These are phyloP conservation scores for rat (Rattus norvegicus) DNA, from an alignment of 2,113 vertebrate genomes.

Conservation along the genomic window DNA sequence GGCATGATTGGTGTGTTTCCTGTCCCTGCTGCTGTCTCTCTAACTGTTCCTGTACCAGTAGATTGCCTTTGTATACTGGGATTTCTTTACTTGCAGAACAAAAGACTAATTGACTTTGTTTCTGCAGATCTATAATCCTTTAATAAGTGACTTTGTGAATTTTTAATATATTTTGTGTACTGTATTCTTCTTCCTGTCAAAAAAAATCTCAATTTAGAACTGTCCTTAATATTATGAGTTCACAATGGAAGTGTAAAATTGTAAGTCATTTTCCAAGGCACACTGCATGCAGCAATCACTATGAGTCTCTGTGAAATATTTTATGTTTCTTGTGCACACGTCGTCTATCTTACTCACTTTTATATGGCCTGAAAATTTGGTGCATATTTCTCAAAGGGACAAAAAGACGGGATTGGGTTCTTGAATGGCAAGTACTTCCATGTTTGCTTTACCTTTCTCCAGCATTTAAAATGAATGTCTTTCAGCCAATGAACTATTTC, in stretches of 20 bases:
- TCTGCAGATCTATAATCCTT: background rate
- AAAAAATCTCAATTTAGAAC: background rate
- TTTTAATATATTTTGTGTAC: background rate
- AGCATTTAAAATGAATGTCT: background rate
- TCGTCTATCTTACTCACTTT: background rate
- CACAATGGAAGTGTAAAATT: background rate
- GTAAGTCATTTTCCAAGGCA: background rate
- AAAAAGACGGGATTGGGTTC: background rate
- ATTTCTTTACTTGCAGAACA: conserved; percentile 6
- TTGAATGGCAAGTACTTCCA: background rate
- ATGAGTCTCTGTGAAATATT: background rate
- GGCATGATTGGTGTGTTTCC: background rate
- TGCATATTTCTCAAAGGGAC: background rate
- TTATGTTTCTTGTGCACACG: background rate
- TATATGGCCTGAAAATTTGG: background rate
- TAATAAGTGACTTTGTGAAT: background rate
- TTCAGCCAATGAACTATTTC: background rate
- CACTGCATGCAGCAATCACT: background rate
- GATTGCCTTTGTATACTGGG: background rate
- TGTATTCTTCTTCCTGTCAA: background rate
- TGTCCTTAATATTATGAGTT: background rate
- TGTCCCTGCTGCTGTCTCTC: background rate
- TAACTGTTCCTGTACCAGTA: background rate
- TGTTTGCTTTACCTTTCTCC: background rate
- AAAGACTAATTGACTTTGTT: background rate